Evolutionary conservation across 2,113 vertebrate species (phyloP).

Genomic region (Corvus moneduloides): DNA sequence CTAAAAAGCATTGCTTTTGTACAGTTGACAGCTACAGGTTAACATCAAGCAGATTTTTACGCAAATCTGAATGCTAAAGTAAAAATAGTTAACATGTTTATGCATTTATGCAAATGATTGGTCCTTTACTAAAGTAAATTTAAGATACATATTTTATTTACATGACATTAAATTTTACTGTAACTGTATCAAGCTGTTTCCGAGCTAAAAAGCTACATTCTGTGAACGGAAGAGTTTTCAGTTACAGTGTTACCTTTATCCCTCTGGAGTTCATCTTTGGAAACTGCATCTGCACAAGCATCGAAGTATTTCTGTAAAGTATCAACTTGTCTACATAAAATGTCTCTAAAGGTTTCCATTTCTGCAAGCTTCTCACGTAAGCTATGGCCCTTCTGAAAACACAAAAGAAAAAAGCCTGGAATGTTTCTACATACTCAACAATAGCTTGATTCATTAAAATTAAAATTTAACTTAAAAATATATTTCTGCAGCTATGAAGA

Average conservation of each 20-base stretch:
- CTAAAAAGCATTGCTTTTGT: background rate
- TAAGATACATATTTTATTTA: background rate
- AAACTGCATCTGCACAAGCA: slow-evolving; percentile 87
- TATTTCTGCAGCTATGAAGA: background rate
- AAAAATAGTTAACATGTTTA: background rate
- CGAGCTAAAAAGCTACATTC: background rate
- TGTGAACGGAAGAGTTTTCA: background rate
- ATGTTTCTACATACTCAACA: background rate
- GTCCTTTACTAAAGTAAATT: background rate
- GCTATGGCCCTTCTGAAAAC: slow-evolving; percentile 91
- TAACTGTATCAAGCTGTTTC: background rate
- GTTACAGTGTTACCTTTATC: slow-evolving; percentile 84
- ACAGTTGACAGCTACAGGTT: background rate
- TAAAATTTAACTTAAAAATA: background rate
- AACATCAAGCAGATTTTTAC: background rate
- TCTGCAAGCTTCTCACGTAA: slow-evolving; percentile 95
- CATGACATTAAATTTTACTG: background rate
- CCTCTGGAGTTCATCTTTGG: slow-evolving; percentile 92
- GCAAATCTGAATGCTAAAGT: background rate
- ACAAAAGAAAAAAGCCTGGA: background rate
- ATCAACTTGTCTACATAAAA: slow-evolving; percentile 85
- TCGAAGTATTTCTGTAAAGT: slow-evolving; percentile 85
- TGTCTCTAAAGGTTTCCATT: slow-evolving; percentile 99
- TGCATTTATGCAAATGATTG: background rate
- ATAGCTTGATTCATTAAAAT: background rate